These are phyloP conservation scores for Exocentrus adspersus DNA, from an alignment of 2,888 invertebrate genomes.

Conservation along the genomic window DNA sequence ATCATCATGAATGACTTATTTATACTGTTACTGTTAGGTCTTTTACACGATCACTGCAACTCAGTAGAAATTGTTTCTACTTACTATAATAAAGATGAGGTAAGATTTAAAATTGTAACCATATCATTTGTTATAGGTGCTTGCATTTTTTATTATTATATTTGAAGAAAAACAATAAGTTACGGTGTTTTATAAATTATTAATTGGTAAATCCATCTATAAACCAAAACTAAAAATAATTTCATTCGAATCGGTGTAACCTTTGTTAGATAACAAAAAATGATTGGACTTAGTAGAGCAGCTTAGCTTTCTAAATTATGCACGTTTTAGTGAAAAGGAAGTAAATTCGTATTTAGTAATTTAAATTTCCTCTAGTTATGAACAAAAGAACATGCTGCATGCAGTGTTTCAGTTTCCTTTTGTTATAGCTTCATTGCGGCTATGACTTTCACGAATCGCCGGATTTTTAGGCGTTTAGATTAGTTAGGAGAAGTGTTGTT, in stretches of 20 bases:
- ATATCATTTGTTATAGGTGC: not conserved
- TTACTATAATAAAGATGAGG: conserved; percentile 44
- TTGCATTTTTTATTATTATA: no score
- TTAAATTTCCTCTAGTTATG: conserved; percentile 44
- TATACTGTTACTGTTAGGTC: conserved; percentile 45
- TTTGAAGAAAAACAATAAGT: not conserved
- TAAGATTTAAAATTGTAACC: conserved; percentile 32
- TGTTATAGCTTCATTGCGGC: conserved; percentile 32
- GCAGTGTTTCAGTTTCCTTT: conserved; percentile 39
- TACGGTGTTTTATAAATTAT: conserved; percentile 11
- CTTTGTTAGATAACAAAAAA: conserved; percentile 34
- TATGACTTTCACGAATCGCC: conserved; percentile 36
- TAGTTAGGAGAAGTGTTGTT: not conserved
- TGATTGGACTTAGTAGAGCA: conserved; percentile 31
- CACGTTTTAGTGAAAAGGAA: conserved; percentile 47
- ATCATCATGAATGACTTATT: conserved; percentile 53
- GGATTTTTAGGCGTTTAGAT: not conserved
- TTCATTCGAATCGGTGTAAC: conserved; percentile 20
- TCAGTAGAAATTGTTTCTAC: conserved; percentile 19
- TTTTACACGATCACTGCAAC: conserved; percentile 36
- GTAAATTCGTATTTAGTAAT: conserved; percentile 46
- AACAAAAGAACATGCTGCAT: conserved; percentile 48
- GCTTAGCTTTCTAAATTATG: conserved; percentile 47
- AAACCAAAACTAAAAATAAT: not conserved
- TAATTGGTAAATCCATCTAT: not conserved